Evolutionary conservation across 2,113 vertebrate species (phyloP), one percentile per base, ranked within the genome.

Genomic region (Ia io): DNA sequence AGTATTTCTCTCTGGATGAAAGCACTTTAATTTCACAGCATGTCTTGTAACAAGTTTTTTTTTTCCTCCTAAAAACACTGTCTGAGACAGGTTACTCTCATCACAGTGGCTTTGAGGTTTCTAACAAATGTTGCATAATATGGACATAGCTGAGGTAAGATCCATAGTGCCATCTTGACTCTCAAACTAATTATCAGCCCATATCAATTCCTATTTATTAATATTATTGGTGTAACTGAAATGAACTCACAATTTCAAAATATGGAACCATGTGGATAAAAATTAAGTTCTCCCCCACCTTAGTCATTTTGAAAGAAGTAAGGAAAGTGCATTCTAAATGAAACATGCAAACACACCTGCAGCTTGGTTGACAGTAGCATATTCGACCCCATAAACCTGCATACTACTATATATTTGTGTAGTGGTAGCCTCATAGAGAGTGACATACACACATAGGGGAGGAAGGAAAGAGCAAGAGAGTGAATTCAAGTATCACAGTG

Each of bases 231-330:
- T 35, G 2, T 6, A 69, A 83, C 7, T 35, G 14, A 84, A 70
- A 83, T 63, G 18, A 77, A 53, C 44, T 95, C 86, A 97, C 35
- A 74, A 92, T 95, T 95, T 97, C 80, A 97, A 96, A 94, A 2
- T 16, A 90, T 56, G 67, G 73, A 97, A 96, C 56, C 2, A 12
- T 84, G 82, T 87, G 47, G 42, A 56, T 91, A 11, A 42, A 95
- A 88, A 90, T 69, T 53, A 88, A 96, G 17, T 12, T 87, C n/a
- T 84, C 65, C 69, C 3, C 59, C 35, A 49, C 20, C 3, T n/a
- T n/a, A 42, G 35, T 76, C 49, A 85, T 95, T 96, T 76, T 95
- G 84, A 74, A 73, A 89, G 96, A 96, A 82, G 71, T 37, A 42
- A 88, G 25, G 71, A 59, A 92, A 84, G 4, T 16, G 16, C 63